Percentiles rank a stretch among this genome's conserved stretches.
Evolutionary conservation across 2,888 invertebrate species (phyloP).

Genomic region (Rhaphigaster nebulosa): DNA sequence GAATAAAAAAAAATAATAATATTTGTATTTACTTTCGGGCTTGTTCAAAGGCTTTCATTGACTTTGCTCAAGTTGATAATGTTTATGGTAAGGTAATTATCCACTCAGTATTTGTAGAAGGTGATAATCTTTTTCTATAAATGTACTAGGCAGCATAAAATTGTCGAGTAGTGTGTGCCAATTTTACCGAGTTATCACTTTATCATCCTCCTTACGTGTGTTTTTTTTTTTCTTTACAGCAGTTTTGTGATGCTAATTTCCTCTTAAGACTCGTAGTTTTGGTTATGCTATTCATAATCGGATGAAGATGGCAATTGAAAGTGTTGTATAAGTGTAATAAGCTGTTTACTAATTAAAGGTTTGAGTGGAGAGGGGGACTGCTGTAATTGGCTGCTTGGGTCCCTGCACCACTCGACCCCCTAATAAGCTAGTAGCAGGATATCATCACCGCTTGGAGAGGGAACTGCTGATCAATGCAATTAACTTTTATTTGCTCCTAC

Average conservation of each 20-base stretch:
- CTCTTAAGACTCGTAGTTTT: background rate
- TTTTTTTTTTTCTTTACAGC: background rate
- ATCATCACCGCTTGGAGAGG: slow-evolving; percentile 34
- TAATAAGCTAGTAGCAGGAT: slow-evolving; percentile 28
- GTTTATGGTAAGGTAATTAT: too few relatives aligned
- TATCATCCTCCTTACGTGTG: background rate
- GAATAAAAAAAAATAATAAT: too few relatives aligned
- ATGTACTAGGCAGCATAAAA: too few relatives aligned
- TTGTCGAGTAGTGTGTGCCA: background rate
- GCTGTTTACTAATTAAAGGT: slow-evolving; percentile 55
- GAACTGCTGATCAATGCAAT: slow-evolving; percentile 7
- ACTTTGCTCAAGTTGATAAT: too few relatives aligned
- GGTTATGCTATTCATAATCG: background rate
- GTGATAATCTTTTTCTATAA: too few relatives aligned
- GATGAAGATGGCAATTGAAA: background rate
- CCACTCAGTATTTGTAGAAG: too few relatives aligned
- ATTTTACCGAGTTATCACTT: background rate
- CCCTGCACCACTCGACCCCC: slow-evolving; percentile 31
- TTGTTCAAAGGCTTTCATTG: too few relatives aligned
- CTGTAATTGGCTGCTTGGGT: slow-evolving; percentile 41
- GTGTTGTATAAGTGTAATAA: slow-evolving; percentile 47
- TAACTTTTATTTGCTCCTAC: slow-evolving; percentile 35
- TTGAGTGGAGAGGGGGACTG: background rate
- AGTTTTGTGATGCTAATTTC: background rate
- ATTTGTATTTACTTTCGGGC: background rate